Percentiles rank a stretch among this genome's conserved stretches.
Evolutionary conservation across 2,113 vertebrate species (phyloP).

Genomic region (Rhinogobius similis): DNA sequence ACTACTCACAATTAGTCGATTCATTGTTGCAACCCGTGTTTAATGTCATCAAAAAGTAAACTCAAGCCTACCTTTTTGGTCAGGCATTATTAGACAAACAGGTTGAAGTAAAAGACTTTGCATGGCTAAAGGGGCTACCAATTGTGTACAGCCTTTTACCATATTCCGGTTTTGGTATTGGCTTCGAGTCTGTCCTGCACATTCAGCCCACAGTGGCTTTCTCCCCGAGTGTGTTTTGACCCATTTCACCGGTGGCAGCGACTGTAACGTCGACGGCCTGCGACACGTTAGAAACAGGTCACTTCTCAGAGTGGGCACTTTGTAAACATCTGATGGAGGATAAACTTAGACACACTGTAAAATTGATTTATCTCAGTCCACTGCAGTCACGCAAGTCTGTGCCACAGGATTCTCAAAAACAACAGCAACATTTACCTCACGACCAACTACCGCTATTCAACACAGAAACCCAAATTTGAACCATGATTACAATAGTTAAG

Average conservation of each 20-base stretch:
- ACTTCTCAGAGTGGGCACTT: slow-evolving; percentile 8
- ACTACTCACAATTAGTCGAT: too few relatives aligned
- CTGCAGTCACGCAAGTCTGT: background rate
- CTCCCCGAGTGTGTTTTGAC: slow-evolving; percentile 17
- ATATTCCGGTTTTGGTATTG: slow-evolving; percentile 1
- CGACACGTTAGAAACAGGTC: slow-evolving; percentile 25
- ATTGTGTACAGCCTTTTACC: slow-evolving; percentile 10
- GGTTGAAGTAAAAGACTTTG: too few relatives aligned
- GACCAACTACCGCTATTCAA: too few relatives aligned
- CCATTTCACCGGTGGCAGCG: slow-evolving; percentile 10
- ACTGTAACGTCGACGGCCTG: slow-evolving; percentile 13
- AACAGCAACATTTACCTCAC: background rate
- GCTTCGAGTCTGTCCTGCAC: slow-evolving; percentile 6
- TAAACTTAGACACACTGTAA: slow-evolving; percentile 1
- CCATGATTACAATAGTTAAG: background rate
- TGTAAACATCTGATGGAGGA: background rate
- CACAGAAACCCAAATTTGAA: too few relatives aligned
- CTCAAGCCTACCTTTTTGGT: too few relatives aligned
- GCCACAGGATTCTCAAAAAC: background rate
- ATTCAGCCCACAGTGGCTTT: background rate
- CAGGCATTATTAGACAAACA: too few relatives aligned
- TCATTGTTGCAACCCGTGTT: too few relatives aligned
- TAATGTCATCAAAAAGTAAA: too few relatives aligned
- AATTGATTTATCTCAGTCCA: background rate
- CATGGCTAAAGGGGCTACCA: background rate